Evolutionary conservation across 2,888 invertebrate species (phyloP).

Genomic region (Drosophila emarginata): DNA sequence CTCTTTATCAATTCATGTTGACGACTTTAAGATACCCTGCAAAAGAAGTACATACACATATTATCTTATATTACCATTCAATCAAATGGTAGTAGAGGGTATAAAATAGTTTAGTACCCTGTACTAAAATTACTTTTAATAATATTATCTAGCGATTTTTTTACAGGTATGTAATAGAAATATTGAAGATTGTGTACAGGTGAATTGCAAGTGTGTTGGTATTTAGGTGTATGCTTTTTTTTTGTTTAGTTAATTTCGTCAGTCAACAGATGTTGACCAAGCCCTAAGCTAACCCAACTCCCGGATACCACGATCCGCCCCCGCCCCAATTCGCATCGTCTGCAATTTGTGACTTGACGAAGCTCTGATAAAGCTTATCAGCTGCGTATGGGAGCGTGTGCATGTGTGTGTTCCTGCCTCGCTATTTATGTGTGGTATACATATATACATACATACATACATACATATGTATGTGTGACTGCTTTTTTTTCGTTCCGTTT

Average conservation of each 20-base stretch:
- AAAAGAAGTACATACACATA: too few relatives aligned
- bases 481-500: background rate
- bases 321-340: constrained; percentile 3
- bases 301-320: background rate
- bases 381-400: constrained; percentile 29
- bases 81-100: too few relatives aligned
- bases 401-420: constrained; percentile 5
- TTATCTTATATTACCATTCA: too few relatives aligned
- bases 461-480: constrained; percentile 34
- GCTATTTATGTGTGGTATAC: constrained; percentile 4
- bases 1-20: background rate
- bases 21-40: background rate
- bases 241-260: background rate
- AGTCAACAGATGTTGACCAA: background rate
- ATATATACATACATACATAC: too few relatives aligned
- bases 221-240: too few relatives aligned
- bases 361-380: constrained; percentile 71
- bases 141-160: background rate
- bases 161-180: background rate
- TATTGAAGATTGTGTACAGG: background rate
- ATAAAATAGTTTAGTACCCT: too few relatives aligned
- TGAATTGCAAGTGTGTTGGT: too few relatives aligned
- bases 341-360: constrained; percentile 35
- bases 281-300: background rate
- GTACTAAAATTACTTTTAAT: too few relatives aligned